Base-by-base conservation (phyloP, 2,113 vertebrate genomes). In the Python bivittatus region DNA sequence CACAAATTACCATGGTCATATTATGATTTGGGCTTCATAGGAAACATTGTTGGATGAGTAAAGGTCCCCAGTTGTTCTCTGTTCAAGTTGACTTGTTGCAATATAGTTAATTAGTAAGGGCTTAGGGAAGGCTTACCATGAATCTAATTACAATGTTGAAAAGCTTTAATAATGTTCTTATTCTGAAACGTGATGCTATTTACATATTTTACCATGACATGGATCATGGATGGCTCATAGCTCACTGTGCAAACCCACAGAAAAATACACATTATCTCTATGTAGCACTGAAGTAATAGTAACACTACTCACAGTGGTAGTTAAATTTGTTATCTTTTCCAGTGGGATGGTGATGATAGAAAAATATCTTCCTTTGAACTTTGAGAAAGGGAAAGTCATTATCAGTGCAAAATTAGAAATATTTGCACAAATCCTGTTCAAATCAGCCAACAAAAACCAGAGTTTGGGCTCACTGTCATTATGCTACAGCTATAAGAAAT, bases 81-180 rank as follows among this genome's bases (percentile, higher is more conserved):
- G 94, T 96, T 97, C 96, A 96, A 94, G 95, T 94, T 96, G 94
- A 97, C 96, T 96, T 97, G 95, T 97, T 94, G 95, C 94, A 96
- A 94, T 96, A 96, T 95, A 96, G 93, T 96, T 96, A 97, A 97
- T 96, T 95, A 97, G 93, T 91, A 94, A 96, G 94, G 95, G 92
- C 94, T 96, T 96, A 97, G 88, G 64, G 72, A 96, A 97, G 96
- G 96, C 96, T 97, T 97, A 97, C 94, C 95, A 96, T 92, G 96
- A 97, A 97, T 97, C 97, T 96, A 97, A 97, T 96, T 96, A 97
- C 93, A 93, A 91, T 88, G 94, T 94, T 7, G 95, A 96, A 97
- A 96, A 96, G 94, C 97, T 96, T 95, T 96, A 97, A 97, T 96
- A 96, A 96, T 0, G 2, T 89, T 96, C 95, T 95, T 97, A 96